Base-by-base conservation (phyloP, 2,888 invertebrate species). In the Nasonia oneida region DNA sequence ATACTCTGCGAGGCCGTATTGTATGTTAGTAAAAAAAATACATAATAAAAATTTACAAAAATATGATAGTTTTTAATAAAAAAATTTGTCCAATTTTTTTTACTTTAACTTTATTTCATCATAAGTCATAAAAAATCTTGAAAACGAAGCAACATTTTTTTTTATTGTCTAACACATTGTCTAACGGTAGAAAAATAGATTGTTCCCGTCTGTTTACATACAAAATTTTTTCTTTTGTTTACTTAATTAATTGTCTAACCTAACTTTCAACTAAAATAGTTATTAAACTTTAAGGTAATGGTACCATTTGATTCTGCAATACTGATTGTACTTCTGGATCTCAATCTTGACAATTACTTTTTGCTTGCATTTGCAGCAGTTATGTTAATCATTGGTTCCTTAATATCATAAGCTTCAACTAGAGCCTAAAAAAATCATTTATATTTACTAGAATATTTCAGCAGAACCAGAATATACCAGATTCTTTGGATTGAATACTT, bases 301-400 rank as follows among this genome's bases (percentile, higher is more conserved):
- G 18, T 12, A 75, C 8, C 39, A 71, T 33, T 50, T 37, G 15
- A 18, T 71, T 71, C 10, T 39, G 23, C 29, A 81, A 61, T 61
- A 74, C 73, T 81, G 61, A 6, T 57, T 33, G 23, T 77, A 50
- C 12, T 81, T 71, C 37, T 47, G 15, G 64, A 53, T n/a, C 12
- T 33, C 15, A 18, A 18, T 29, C 67, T 53, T 53, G 1, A 53
- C 4, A 61, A n/a, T 61, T 61, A 61, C 6, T 75, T 76, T 8
- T 61, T 77, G 81, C 86, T 29, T 81, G 61, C 53, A 10, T 50
- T 81, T n/a, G 18, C 74, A 42, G 29, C 14, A 50, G 6, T 74
- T 39, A 90, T 91, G 73, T 91, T 85, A 29, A 93, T 91, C 92
- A 92, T 92, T 39, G 93, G 91, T 50, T 88, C 77, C 42, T 90